Conservation (phyloP, 2,797 vertebrate species). For the Ammospiza maritima region DNA sequence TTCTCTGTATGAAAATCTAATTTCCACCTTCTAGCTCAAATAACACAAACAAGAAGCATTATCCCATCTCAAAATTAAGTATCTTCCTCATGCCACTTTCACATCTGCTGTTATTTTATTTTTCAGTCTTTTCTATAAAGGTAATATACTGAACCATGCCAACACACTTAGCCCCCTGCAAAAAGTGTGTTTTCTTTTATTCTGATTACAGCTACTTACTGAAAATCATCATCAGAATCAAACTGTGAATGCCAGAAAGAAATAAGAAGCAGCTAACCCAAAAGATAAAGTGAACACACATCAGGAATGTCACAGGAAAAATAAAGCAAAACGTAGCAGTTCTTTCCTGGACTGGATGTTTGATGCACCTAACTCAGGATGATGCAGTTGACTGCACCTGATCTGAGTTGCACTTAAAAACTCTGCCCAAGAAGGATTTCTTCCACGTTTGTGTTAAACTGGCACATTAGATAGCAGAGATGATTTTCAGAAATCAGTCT, state of each 20-base stretch:
- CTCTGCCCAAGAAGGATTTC: background rate
- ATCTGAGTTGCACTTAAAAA: background rate
- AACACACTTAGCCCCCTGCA: background rate
- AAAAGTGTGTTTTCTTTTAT: background rate
- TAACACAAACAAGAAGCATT: slow-evolving; percentile 67
- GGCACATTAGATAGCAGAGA: background rate
- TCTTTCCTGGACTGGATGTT: background rate
- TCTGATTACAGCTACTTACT: background rate
- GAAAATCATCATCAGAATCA: background rate
- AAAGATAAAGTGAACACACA: background rate
- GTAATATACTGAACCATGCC: background rate
- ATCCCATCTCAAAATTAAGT: slow-evolving; percentile 38
- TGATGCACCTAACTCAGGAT: background rate
- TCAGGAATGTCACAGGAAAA: background rate
- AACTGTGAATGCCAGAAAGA: background rate
- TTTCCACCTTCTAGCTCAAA: slow-evolving; percentile 77
- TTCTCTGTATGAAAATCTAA: slow-evolving; percentile 71
- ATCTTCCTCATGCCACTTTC: slow-evolving; percentile 20
- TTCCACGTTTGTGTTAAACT: background rate
- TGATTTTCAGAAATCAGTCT: background rate
- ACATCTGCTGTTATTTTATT: slow-evolving; percentile 17
- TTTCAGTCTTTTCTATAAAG: background rate
- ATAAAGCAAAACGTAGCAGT: background rate
- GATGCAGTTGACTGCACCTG: background rate
- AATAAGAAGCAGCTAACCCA: background rate